Evolutionary conservation across 2,797 vertebrate genomes (phyloP), one percentile per base, ranked within the genome.

Genomic region (Danio kyathit): DNA sequence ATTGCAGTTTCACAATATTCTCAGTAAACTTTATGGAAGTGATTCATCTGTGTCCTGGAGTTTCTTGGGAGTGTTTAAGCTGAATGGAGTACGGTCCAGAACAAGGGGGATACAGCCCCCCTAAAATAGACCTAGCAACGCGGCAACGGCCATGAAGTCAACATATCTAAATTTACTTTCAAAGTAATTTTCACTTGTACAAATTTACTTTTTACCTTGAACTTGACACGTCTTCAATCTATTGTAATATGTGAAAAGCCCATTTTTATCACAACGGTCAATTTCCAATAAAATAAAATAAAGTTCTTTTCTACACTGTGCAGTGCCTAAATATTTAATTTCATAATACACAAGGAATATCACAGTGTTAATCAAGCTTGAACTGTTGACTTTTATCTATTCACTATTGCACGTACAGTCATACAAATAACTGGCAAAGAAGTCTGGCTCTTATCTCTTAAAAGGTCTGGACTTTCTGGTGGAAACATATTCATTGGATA

Each of bases 1-100:
- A 1, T 29, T 29, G 29, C 29, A 29, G 29, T 29, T 29, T 29
- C 29, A 29, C 29, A 29, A 29, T 29, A 29, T 29, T 29, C 1
- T 29, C 29, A 29, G 29, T 29, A 29, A 29, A 29, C 29, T 29
- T 29, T 29, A 29, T 29, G 29, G 1, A 29, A 29, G 29, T 1
- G 29, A 29, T 29, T 29, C 1, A 29, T 29, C 29, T 13, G 60
- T 21, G 48, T 54, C n/a, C 74, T 61, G 57, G 43, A 40, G 74
- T 76, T 72, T 64, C 10, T 64, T 76, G 46, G 44, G 74, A 76
- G 74, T 76, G 44, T 76, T 74, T 61, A 29, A 74, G 17, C 71
- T 74, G 41, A 60, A 46, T 60, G 56, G 12, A 74, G 5, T 6
- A 6, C 5, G 7, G 56, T 48, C 11, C 54, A 72, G n/a, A 3